Conservation (phyloP, 2,888 invertebrate species). For the Hirtodrosophila confusa region DNA sequence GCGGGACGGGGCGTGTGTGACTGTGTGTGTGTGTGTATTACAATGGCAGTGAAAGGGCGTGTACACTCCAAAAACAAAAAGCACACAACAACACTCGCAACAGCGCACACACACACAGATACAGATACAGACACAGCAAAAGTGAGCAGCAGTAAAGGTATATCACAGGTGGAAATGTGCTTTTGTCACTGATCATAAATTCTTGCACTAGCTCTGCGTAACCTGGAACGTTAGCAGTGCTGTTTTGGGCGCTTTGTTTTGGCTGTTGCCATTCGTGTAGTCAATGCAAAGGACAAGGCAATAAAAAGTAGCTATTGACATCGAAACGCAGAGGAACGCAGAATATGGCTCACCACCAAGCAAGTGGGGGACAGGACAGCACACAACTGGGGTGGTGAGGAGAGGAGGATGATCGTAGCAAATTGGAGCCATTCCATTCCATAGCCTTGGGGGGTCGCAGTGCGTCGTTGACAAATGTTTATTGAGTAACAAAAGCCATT, state of each 20-base stretch:
- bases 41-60: conserved; percentile 69
- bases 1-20: conserved; percentile 21
- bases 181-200: conserved; percentile 79
- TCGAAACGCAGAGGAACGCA: conserved; percentile 35
- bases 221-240: neutral
- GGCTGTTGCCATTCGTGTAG: conserved; percentile 29
- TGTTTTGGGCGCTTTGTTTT: conserved; percentile 40
- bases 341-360: conserved; percentile 16
- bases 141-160: conserved; percentile 46
- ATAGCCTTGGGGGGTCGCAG: conserved; percentile 29
- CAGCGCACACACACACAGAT: neutral
- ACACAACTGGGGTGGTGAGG: too few species aligned
- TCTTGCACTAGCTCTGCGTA: conserved; percentile 53
- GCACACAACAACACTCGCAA: conserved; percentile 18
- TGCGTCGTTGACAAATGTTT: conserved; percentile 62
- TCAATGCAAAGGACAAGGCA: conserved; percentile 56
- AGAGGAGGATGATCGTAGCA: conserved; percentile 39
- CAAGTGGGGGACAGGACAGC: conserved; percentile 4
- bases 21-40: conserved; percentile 18
- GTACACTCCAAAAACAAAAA: conserved; percentile 31
- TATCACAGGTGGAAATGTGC: conserved; percentile 78
- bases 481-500: conserved; percentile 71
- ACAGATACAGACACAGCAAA: neutral
- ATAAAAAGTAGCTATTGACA: conserved; percentile 74
- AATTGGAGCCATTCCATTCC: conserved; percentile 49